Base-by-base conservation (phyloP, 2,797 vertebrate species). In the Anolis apletophallus region DNA sequence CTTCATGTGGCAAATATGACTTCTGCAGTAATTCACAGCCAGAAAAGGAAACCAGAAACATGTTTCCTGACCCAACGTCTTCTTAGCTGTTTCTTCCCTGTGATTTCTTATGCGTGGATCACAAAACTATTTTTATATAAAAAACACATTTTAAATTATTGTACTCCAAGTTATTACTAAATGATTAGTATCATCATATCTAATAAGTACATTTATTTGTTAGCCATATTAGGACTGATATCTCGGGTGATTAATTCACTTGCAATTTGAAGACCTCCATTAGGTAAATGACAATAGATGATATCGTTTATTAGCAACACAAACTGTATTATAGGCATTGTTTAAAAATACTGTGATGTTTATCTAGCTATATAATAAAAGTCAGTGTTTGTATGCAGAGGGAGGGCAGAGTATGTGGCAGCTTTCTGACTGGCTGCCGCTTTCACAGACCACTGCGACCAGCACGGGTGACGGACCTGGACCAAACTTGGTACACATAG, bases 1-100 rank as follows among this genome's bases (percentile, higher is more conserved):
- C 90, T 93, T 94, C 40, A 90, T 84, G 80, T 76, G 69, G 89
- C 91, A 95, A 88, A 61, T 90, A 77, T 86, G 88, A 91, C 64
- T 26, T 89, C 91, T 85, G 83, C 17, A 75, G 61, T 34, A 71
- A 61, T 91, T 81, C 34, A 29, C 55, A 69, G 55, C 46, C 76
- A 59, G 46, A 84, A 0, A 0, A 91, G 85, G 82, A 68, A 89
- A 76, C 36, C 59, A 17, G 29, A 50, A 64, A 85, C 29, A 5
- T 86, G 32, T 0, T 72, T 61, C 36, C 3, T 80, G 52, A 88
- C 85, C 50, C 54, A 75, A 59, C 8, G 11, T 72, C 77, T 83
- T 19, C 80, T 73, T 84, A 83, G 71, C 16, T 12, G 1, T 0
- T 3, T 21, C 57, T 54, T 85, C 86, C 50, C 87, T 87, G 76